These are phyloP conservation scores for Sorex maritimensis DNA, from an alignment of 2,797 vertebrate genomes.

Conservation along the genomic window DNA sequence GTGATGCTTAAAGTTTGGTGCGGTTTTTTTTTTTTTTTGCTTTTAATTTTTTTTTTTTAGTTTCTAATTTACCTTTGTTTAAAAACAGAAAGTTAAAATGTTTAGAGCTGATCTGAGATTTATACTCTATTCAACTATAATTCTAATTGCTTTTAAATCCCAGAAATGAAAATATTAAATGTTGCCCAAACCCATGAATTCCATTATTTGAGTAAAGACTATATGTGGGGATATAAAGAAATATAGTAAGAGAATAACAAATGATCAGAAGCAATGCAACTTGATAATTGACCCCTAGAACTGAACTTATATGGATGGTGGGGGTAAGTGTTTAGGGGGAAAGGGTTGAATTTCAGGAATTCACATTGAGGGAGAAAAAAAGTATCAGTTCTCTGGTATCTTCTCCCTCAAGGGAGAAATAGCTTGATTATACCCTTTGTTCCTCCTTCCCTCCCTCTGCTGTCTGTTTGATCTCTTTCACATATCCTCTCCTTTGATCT, in stretches of 20 bases:
- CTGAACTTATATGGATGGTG: no score
- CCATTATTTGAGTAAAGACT: no score
- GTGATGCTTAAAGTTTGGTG: no score
- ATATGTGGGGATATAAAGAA: no score
- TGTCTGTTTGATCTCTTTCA: background rate
- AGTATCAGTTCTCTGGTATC: background rate
- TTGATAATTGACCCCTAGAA: no score
- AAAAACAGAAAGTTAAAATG: constrained; percentile 14
- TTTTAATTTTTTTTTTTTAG: constrained; percentile 3
- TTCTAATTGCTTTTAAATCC: constrained; percentile 10
- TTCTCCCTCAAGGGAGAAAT: no score
- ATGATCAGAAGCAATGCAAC: no score
- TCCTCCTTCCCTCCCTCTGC: background rate
- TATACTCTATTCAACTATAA: background rate
- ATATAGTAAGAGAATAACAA: no score
- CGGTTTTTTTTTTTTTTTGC: background rate
- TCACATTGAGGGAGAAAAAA: background rate
- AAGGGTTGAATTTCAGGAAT: background rate
- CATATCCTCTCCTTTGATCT: background rate
- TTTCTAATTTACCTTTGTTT: constrained; percentile 27
- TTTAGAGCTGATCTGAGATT: background rate
- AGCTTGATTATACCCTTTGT: background rate
- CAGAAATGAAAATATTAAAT: no score
- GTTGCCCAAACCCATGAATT: no score
- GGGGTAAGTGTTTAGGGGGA: background rate